Conservation (phyloP, 2,797 vertebrate species). For the Onychomys leucogaster region DNA sequence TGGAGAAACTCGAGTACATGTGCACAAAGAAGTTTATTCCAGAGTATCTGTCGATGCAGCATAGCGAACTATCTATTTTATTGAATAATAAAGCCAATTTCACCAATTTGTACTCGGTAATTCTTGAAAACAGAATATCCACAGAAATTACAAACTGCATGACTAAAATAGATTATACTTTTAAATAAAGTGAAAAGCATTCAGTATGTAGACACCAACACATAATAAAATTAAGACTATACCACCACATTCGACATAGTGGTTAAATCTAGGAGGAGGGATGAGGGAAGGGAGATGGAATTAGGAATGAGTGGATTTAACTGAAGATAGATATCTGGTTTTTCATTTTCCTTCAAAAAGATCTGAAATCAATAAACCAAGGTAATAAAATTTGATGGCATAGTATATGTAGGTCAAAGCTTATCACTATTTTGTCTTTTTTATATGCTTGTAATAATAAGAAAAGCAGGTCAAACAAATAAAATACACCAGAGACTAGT, state of each 20-base stretch:
- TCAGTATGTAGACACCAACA: neutral
- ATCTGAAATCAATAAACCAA: slow-evolving; percentile 34
- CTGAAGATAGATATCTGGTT: neutral
- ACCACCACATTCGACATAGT: neutral
- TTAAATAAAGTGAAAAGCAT: slow-evolving; percentile 25
- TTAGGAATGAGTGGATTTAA: neutral
- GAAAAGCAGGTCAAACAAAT: slow-evolving; percentile 40
- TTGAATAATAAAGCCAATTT: slow-evolving; percentile 11
- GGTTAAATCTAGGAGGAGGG: neutral
- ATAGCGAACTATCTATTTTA: neutral
- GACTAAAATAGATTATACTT: neutral
- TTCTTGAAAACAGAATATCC: neutral
- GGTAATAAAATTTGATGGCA: slow-evolving; percentile 51
- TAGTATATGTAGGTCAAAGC: neutral
- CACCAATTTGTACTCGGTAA: neutral
- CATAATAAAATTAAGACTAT: slow-evolving; percentile 1
- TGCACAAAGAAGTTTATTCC: neutral
- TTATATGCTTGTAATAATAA: slow-evolving; percentile 2
- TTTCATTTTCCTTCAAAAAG: neutral
- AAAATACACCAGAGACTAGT: slow-evolving; percentile 2
- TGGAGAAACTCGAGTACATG: neutral
- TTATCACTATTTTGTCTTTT: slow-evolving; percentile 37
- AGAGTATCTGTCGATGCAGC: neutral
- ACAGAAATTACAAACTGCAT: neutral
- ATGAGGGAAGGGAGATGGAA: neutral